Conservation (phyloP, 92 coral and sea anemone genomes). For the Siderastrea radians region DNA sequence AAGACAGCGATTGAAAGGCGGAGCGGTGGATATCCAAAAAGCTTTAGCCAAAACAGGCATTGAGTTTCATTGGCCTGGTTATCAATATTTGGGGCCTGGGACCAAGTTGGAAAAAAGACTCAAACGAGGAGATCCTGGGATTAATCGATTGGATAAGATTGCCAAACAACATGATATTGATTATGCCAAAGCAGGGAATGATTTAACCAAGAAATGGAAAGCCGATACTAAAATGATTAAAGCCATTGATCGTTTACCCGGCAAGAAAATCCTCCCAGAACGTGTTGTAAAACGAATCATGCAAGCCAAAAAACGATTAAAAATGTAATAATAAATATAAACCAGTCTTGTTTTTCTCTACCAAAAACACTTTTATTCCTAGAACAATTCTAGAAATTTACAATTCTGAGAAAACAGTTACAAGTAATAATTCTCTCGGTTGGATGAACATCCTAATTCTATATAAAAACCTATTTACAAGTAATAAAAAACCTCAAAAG, state of each 20-base stretch:
- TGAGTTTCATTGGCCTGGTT: neutral
- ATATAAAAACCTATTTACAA: no score
- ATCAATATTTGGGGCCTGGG: neutral
- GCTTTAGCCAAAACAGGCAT: neutral
- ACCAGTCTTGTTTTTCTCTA: no score
- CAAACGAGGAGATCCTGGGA: neutral
- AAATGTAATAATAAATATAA: neutral
- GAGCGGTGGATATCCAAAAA: neutral
- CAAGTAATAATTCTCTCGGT: no score
- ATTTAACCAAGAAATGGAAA: neutral
- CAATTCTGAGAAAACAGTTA: no score
- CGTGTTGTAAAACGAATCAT: neutral
- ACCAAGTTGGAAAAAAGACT: neutral
- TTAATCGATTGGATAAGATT: neutral
- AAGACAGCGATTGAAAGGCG: neutral
- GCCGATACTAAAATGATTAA: neutral
- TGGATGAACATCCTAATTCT: no score
- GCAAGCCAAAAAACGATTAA: neutral
- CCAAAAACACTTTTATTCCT: no score
- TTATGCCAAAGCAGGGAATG: neutral
- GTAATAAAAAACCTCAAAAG: no score
- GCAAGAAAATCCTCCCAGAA: neutral
- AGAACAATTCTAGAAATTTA: no score
- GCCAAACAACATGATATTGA: neutral
- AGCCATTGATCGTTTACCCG: neutral